phyloP scores from a whole-genome alignment of 2,888 invertebrate species.

The Spisula solida region DNA sequence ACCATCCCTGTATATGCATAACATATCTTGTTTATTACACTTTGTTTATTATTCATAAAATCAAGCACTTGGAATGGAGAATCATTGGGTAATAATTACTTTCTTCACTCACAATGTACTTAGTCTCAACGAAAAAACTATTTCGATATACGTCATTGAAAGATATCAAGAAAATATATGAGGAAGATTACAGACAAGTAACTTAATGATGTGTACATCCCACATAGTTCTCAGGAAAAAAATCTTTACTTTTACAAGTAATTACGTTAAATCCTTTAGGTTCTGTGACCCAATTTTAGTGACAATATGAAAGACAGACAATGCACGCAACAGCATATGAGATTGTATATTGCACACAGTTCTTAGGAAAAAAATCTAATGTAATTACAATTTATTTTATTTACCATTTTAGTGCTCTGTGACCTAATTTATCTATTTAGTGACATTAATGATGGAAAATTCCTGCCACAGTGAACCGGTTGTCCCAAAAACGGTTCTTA shows the following conservation, averaged over 20 bases:
- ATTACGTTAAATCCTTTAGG: neutral
- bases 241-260: neutral
- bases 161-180: constrained; percentile 3
- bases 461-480: too few relatives aligned
- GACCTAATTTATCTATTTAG: neutral
- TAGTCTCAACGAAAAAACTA: neutral
- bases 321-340: too few relatives aligned
- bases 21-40: constrained; percentile 27
- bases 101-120: constrained; percentile 19
- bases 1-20: constrained; percentile 39
- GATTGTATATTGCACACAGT: neutral
- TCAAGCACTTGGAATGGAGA: constrained; percentile 16
- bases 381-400: neutral
- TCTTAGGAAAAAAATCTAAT: neutral
- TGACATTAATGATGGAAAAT: neutral
- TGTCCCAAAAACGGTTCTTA: too few relatives aligned
- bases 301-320: too few relatives aligned
- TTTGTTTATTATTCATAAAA: constrained; percentile 37
- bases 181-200: neutral
- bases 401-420: neutral
- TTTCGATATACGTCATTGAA: constrained; percentile 18
- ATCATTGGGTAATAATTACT: constrained; percentile 31
- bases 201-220: neutral
- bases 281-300: neutral
- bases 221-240: neutral